phyloP scores from a whole-genome alignment of 1,140 invertebrate genomes.

The Drosophila sulfurigaster region DNA sequence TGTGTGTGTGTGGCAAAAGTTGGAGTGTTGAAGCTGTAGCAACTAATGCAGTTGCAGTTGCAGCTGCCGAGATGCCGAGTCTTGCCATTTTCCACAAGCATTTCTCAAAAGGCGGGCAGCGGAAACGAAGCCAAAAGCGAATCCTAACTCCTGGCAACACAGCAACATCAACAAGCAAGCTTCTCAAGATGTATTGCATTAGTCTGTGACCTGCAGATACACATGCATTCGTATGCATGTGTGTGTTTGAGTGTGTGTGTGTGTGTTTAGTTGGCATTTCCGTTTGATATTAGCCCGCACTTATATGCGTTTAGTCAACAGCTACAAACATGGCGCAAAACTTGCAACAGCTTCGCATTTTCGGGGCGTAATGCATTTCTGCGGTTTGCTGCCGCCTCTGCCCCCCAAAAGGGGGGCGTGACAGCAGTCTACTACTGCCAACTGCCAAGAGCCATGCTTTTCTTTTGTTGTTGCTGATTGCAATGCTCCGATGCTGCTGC shows the following conservation, averaged over 20 bases:
- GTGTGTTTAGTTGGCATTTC: conserved; percentile 60
- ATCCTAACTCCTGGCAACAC: conserved; percentile 51
- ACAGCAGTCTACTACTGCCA: conserved; percentile 17
- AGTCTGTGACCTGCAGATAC: conserved; percentile 42
- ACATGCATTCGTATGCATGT: background rate
- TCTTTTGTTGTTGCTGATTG: conserved; percentile 1
- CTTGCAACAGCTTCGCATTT: conserved; percentile 45
- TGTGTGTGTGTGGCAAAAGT: conserved; percentile 20
- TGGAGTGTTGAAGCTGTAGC: conserved; percentile 47
- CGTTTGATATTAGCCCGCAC: conserved; percentile 78
- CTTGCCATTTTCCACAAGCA: conserved; percentile 79
- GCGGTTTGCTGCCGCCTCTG: conserved; percentile 55
- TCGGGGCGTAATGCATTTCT: conserved; percentile 70
- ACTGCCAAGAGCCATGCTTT: conserved; percentile 13
- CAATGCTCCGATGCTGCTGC: background rate
- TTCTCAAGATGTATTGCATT: conserved; percentile 72
- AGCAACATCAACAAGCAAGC: conserved; percentile 48
- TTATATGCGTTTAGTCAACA: conserved; percentile 74
- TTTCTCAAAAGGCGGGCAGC: conserved; percentile 75
- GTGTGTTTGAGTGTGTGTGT: conserved; percentile 17
- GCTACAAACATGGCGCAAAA: conserved; percentile 55
- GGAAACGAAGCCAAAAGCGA: conserved; percentile 77
- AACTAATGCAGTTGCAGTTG: conserved; percentile 57
- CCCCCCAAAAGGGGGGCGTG: background rate
- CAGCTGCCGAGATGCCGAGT: too few species aligned